Percentiles rank a stretch among this genome's conserved stretches.
These are phyloP conservation scores for Peromyscus maniculatus DNA, from an alignment of 2,113 vertebrate species.

Conservation along the genomic window DNA sequence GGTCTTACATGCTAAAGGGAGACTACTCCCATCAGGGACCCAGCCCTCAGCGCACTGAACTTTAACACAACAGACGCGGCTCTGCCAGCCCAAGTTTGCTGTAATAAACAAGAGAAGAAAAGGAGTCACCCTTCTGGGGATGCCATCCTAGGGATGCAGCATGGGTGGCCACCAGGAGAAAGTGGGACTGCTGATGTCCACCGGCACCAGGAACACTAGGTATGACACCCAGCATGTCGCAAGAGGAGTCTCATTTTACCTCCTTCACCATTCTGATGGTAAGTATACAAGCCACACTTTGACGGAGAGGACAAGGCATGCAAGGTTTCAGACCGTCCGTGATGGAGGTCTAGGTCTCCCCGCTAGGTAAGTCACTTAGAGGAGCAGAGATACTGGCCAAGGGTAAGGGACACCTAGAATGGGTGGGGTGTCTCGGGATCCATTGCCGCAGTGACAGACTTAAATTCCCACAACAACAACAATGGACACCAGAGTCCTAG, in stretches of 20 bases:
- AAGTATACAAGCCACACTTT: neutral
- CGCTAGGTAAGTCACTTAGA: neutral
- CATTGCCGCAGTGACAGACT: neutral
- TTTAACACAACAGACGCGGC: neutral
- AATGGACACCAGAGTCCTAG: neutral
- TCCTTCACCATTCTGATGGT: neutral
- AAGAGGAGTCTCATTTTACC: neutral
- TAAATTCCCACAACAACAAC: constrained; percentile 39
- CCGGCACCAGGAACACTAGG: neutral
- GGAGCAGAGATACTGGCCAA: neutral
- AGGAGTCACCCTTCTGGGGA: neutral
- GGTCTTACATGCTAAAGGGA: neutral
- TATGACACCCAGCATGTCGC: neutral
- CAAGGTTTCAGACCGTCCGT: constrained; percentile 2
- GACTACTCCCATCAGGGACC: neutral
- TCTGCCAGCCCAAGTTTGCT: neutral
- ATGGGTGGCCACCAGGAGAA: neutral
- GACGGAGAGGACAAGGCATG: neutral
- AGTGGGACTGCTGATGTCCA: neutral
- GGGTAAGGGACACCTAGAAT: neutral
- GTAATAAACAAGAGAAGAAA: neutral
- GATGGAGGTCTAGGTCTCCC: neutral
- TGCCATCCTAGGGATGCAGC: neutral
- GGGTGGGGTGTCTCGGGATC: neutral
- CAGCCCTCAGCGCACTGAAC: neutral